Conservation (phyloP, 2,113 vertebrate genomes). For the Bufo gargarizans region DNA sequence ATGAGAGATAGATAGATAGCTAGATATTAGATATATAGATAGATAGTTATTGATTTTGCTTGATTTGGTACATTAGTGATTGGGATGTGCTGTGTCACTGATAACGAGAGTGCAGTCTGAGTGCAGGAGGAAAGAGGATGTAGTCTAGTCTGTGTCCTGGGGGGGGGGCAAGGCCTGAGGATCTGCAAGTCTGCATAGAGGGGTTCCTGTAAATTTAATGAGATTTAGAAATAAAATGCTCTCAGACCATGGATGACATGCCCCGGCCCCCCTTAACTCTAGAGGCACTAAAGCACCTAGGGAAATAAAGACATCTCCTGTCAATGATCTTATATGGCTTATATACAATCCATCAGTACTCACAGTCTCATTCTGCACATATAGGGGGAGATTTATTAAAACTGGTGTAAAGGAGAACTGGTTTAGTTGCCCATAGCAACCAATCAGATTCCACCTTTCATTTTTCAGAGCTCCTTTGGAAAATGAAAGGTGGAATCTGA, state of each 20-base stretch:
- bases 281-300: conserved; percentile 33
- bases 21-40: conserved; percentile 4
- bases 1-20: conserved; percentile 14
- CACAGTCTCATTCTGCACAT: background rate
- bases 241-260: conserved; percentile 26
- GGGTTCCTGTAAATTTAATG: conserved; percentile 55
- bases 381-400: background rate
- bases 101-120: background rate
- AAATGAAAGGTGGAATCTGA: too few species aligned
- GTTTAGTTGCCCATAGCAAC: too few species aligned
- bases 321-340: background rate
- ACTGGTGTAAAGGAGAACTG: too few species aligned
- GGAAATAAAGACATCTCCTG: background rate
- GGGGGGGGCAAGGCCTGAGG: background rate
- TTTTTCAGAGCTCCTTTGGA: too few species aligned
- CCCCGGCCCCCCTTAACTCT: background rate
- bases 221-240: conserved; percentile 25
- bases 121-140: background rate
- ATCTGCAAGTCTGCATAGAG: background rate
- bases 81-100: conserved; percentile 42
- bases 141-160: conserved; percentile 34
- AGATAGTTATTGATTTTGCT: background rate
- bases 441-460: too few species aligned
- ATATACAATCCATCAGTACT: background rate
- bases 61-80: conserved; percentile 34